phyloP scores from a whole-genome alignment of 2,797 vertebrate genomes.

The Morus bassanus region DNA sequence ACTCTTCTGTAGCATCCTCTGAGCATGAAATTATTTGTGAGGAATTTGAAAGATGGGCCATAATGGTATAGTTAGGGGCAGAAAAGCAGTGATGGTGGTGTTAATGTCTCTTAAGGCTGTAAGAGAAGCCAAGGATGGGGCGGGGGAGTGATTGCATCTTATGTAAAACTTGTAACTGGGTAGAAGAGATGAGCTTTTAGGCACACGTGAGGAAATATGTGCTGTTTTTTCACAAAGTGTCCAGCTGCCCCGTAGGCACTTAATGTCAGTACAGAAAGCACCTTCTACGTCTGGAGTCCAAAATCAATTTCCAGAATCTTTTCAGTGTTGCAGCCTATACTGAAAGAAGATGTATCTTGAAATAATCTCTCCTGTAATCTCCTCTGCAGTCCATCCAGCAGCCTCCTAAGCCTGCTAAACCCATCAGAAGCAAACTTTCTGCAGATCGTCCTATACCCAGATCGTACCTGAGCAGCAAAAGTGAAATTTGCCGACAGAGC shows the following conservation, averaged over 20 bases:
- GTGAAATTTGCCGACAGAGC: neutral
- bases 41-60: neutral
- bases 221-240: neutral
- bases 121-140: neutral
- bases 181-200: neutral
- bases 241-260: neutral
- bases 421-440: neutral
- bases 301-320: neutral
- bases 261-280: neutral
- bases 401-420: neutral
- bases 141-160: neutral
- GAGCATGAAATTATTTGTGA: neutral
- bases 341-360: neutral
- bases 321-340: neutral
- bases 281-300: neutral
- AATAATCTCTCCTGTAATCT: neutral
- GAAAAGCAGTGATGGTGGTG: neutral
- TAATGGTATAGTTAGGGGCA: neutral
- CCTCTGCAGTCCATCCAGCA: neutral
- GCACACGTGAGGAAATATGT: accelerated
- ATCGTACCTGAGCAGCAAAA: neutral
- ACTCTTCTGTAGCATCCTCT: neutral
- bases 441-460: neutral
- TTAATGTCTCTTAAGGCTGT: neutral
- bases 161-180: neutral